phyloP scores from a whole-genome alignment of 2,888 invertebrate species.

The Apamea crenata region DNA sequence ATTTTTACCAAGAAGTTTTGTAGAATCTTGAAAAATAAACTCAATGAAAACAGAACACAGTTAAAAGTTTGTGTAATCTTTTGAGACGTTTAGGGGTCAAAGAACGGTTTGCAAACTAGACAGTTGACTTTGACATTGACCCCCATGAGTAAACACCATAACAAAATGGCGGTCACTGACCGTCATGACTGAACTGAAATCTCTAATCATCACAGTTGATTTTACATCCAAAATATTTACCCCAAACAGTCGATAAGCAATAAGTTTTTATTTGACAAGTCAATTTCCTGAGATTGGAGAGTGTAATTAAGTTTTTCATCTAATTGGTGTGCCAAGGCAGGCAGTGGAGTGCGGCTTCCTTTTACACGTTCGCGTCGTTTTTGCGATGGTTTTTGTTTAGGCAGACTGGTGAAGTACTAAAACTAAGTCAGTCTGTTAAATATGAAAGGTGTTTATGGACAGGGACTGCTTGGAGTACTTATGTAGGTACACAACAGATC shows the following conservation, averaged over 20 bases:
- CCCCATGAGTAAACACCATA: constrained; percentile 24
- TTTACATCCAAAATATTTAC: constrained; percentile 38
- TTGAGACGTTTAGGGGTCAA: not conserved
- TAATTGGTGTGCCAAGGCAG: constrained; percentile 87
- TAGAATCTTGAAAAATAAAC: not conserved
- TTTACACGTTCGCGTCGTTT: constrained; percentile 73
- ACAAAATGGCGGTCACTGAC: constrained; percentile 41
- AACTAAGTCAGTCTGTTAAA: constrained; percentile 24
- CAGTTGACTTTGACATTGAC: constrained; percentile 34
- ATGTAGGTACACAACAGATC: not conserved
- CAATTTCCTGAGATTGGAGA: constrained; percentile 85
- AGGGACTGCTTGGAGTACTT: not conserved
- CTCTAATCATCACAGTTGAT: not conserved
- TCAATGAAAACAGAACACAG: not conserved
- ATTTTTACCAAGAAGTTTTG: too few relatives aligned
- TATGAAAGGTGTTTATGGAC: constrained; percentile 6
- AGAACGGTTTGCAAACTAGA: constrained; percentile 5
- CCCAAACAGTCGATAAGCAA: constrained; percentile 46
- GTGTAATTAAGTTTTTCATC: constrained; percentile 87
- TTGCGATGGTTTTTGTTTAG: constrained; percentile 67
- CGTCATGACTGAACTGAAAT: not conserved
- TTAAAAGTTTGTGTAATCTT: constrained; percentile 4
- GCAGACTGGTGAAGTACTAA: constrained; percentile 28
- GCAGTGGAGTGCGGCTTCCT: constrained; percentile 86
- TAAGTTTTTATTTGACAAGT: constrained; percentile 73